Conservation (phyloP, 2,113 vertebrate genomes). For the Alligator sinensis region DNA sequence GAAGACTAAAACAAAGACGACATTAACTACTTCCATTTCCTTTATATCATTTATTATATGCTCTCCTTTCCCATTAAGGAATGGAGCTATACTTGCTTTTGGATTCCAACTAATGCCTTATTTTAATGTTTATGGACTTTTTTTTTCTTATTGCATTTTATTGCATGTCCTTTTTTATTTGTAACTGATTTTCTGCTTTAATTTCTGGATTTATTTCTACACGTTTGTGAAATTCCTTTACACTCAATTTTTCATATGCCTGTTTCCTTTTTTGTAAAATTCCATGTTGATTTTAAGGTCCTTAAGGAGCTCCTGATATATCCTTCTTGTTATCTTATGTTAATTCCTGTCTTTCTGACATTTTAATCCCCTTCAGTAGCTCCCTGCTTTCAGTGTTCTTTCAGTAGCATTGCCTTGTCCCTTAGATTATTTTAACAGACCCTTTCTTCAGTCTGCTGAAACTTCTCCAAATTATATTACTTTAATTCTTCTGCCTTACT, state of each 20-base stretch:
- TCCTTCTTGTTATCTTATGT: too few species aligned
- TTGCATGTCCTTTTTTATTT: background rate
- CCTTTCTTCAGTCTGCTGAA: too few species aligned
- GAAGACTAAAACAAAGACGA: background rate
- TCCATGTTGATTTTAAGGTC: background rate
- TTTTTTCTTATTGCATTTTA: background rate
- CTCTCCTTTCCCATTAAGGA: background rate
- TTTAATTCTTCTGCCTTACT: too few species aligned
- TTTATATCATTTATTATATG: background rate
- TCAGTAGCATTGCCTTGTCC: too few species aligned
- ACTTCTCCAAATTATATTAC: too few species aligned
- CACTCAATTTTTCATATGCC: background rate
- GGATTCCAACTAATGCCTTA: background rate
- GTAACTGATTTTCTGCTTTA: background rate
- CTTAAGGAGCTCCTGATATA: background rate
- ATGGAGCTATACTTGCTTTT: background rate
- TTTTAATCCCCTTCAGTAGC: too few species aligned
- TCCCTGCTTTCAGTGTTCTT: too few species aligned
- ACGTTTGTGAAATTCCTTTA: background rate
- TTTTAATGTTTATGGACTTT: background rate
- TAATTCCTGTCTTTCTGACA: too few species aligned
- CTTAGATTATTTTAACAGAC: too few species aligned
- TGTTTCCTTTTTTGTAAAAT: background rate
- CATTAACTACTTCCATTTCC: background rate
- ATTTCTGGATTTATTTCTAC: background rate